Percentiles rank a stretch among this genome's conserved stretches.
Conservation (phyloP, 37 sponge, comb jelly and placozoan species). For the Halisarca cf. caerulea region DNA sequence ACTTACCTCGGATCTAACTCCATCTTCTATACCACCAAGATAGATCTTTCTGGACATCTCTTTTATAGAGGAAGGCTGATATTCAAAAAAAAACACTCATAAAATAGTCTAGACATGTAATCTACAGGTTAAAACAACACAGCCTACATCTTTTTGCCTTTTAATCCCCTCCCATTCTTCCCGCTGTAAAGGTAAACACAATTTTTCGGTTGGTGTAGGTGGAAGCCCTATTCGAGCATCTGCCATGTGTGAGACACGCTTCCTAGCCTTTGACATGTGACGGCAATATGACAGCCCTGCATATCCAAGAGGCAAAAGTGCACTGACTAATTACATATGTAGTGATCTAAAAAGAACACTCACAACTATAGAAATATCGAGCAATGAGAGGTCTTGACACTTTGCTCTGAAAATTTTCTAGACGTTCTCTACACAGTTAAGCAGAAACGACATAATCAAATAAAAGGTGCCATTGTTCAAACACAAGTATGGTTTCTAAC, state of each 20-base stretch:
- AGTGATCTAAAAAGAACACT: conserved; percentile 3
- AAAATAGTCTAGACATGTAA: no score
- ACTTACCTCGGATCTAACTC: conserved; percentile 70
- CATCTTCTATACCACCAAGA: conserved; percentile 59
- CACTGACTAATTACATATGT: neutral
- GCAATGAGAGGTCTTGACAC: conserved; percentile 68
- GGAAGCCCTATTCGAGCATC: conserved; percentile 3
- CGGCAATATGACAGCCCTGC: conserved; percentile 90
- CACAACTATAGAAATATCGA: conserved; percentile 82
- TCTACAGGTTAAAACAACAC: no score
- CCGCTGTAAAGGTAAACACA: neutral
- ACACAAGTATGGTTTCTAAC: neutral
- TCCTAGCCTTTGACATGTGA: conserved; percentile 70
- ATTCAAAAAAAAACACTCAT: neutral
- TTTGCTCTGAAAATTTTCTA: conserved; percentile 61
- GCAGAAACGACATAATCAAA: neutral
- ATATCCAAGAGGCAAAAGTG: conserved; percentile 4
- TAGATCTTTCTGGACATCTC: conserved; percentile 61
- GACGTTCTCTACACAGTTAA: conserved; percentile 23
- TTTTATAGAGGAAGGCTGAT: neutral
- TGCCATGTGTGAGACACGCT: conserved; percentile 70
- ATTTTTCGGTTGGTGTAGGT: neutral
- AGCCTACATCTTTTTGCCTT: neutral
- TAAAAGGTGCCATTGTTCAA: neutral
- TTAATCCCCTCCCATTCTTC: conserved; percentile 8